Evolutionary conservation across 2,113 vertebrate genomes (phyloP).

Genomic region (Callipepla squamata): DNA sequence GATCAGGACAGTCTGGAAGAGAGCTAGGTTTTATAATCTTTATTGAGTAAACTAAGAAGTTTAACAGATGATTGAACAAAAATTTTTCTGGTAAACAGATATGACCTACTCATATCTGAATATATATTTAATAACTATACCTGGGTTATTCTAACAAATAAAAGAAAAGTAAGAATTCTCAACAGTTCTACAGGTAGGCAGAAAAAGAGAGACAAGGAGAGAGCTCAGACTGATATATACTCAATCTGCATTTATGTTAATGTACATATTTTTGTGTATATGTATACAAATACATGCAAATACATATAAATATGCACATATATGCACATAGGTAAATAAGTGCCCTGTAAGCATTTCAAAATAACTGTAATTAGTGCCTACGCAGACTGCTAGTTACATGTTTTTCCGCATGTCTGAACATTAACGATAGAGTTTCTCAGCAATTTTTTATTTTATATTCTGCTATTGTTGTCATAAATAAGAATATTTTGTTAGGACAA

Average conservation of each 20-base stretch:
- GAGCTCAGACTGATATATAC: background rate
- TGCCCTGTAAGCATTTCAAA: background rate
- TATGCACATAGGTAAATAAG: background rate
- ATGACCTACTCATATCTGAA: background rate
- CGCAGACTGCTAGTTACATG: fast-evolving
- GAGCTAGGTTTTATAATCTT: background rate
- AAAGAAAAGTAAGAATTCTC: background rate
- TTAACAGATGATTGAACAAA: background rate
- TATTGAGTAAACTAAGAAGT: background rate
- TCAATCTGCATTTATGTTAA: background rate
- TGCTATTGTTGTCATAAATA: background rate
- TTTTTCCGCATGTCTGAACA: background rate
- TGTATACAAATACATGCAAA: background rate
- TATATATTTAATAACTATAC: background rate
- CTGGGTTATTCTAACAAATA: background rate
- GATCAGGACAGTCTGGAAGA: background rate
- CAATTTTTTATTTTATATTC: background rate
- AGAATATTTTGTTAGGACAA: fast-evolving
- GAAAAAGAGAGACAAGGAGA: background rate
- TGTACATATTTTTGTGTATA: background rate
- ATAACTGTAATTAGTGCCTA: background rate
- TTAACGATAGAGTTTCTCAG: fast-evolving
- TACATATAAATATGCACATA: background rate
- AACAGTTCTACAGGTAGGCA: background rate
- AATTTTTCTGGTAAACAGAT: background rate